phyloP scores from a whole-genome alignment of 2,113 vertebrate genomes.

The Hemiprocne comata region DNA sequence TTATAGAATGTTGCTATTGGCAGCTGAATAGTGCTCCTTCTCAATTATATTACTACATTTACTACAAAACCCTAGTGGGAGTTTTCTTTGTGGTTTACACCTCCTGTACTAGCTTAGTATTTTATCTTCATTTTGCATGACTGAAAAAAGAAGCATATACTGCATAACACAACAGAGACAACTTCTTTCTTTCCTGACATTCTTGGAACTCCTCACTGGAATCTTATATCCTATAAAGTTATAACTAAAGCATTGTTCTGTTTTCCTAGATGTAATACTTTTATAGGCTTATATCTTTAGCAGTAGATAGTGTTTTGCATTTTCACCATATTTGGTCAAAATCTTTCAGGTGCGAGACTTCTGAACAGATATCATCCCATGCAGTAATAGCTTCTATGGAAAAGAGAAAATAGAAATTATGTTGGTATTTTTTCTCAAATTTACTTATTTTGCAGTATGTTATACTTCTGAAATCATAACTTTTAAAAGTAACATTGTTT shows the following conservation, averaged over 20 bases:
- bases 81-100: neutral
- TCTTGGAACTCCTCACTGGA: neutral
- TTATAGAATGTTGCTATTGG: neutral
- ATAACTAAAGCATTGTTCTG: neutral
- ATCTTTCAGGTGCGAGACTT: neutral
- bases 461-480: neutral
- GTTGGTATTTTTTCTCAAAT: neutral
- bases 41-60: neutral
- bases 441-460: neutral
- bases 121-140: neutral
- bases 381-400: neutral
- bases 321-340: neutral
- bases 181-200: neutral
- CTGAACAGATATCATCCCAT: neutral
- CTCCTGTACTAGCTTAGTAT: neutral
- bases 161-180: neutral
- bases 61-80: neutral
- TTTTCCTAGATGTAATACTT: neutral
- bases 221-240: neutral
- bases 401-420: neutral
- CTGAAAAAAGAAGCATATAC: neutral
- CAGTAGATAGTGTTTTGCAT: neutral
- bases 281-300: neutral
- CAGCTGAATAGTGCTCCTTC: neutral
- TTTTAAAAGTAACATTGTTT: neutral